Conservation (phyloP, 2,797 vertebrate species). For the Sylvia borin region DNA sequence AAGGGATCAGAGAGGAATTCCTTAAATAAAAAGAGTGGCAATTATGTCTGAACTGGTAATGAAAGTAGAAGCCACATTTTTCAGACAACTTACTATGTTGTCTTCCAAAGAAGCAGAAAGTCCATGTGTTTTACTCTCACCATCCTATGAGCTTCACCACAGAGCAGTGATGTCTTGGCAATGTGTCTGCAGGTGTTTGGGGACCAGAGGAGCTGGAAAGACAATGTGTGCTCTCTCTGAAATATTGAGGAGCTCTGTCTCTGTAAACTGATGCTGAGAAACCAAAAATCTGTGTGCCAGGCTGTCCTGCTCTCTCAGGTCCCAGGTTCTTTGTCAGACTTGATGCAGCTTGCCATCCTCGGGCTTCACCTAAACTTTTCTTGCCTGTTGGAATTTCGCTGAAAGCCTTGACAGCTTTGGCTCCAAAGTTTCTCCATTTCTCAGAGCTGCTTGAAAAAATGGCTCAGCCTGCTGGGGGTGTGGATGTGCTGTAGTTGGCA, state of each 20-base stretch:
- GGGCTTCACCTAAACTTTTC: neutral
- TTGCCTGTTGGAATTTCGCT: neutral
- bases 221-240: neutral
- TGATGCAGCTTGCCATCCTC: neutral
- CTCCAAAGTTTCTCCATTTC: neutral
- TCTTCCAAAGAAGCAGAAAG: neutral
- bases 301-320: neutral
- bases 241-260: neutral
- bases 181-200: neutral
- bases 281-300: neutral
- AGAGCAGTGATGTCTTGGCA: neutral
- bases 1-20: neutral
- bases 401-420: neutral
- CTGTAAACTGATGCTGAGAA: neutral
- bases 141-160: neutral
- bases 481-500: neutral
- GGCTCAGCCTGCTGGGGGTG: rapidly evolving
- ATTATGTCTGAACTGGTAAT: neutral
- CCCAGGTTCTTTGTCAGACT: neutral
- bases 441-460: neutral
- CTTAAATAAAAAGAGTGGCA: neutral
- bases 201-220: neutral
- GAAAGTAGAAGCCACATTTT: neutral
- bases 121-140: neutral
- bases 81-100: neutral